Evolutionary conservation across 2,113 vertebrate species (phyloP).

Genomic region (Mugil cephalus): DNA sequence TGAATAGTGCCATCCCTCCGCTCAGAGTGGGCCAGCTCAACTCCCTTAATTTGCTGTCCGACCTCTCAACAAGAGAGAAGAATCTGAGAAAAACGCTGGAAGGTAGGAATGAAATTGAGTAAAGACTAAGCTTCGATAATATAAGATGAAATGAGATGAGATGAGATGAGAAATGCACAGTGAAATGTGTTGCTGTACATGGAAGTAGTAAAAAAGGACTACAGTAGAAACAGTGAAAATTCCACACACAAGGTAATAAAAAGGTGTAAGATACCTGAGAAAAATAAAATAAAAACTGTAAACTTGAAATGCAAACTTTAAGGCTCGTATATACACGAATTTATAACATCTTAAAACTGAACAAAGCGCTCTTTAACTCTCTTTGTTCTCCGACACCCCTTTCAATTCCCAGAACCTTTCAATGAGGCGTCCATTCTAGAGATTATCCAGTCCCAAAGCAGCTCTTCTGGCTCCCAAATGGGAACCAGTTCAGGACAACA

Average conservation of each 20-base stretch:
- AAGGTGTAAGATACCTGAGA: too few relatives aligned
- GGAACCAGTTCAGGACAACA: constrained; percentile 81
- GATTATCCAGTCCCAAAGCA: constrained; percentile 91
- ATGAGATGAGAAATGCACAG: too few relatives aligned
- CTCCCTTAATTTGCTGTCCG: constrained; percentile 93
- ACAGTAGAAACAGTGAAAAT: too few relatives aligned
- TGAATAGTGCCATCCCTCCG: constrained; percentile 89
- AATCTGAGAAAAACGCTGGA: constrained; percentile 93
- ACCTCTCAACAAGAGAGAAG: constrained; percentile 94
- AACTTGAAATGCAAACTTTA: too few relatives aligned
- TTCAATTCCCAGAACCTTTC: constrained; percentile 88
- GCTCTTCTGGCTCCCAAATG: constrained; percentile 81
- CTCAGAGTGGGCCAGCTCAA: constrained; percentile 95
- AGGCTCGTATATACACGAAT: too few relatives aligned
- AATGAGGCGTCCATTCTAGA: constrained; percentile 92
- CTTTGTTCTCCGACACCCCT: not conserved
- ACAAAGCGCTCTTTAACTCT: not conserved
- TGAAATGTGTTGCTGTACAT: too few relatives aligned
- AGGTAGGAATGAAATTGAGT: constrained; percentile 82
- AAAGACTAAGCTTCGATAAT: too few relatives aligned
- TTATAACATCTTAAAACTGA: too few relatives aligned
- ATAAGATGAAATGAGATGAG: too few relatives aligned
- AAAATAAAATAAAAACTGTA: too few relatives aligned
- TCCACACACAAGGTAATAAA: too few relatives aligned
- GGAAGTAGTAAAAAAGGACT: too few relatives aligned